A percentile compares a stretch with the other conserved stretches of the same genome.
Evolutionary conservation across 2,888 invertebrate genomes (phyloP).

Genomic region (Didymodactylos carnosus): DNA sequence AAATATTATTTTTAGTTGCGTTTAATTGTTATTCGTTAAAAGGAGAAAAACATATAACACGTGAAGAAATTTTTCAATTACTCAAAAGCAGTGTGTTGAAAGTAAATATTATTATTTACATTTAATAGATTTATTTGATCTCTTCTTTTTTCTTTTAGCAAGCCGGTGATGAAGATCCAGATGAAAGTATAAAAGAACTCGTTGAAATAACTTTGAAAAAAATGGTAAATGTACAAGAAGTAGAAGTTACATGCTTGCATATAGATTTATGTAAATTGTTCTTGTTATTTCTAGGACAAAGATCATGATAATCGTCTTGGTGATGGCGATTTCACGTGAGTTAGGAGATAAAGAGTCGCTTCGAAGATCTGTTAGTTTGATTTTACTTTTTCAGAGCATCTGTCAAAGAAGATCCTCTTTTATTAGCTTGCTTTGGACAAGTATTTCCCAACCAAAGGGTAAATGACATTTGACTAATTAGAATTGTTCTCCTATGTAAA

Average conservation of each 20-base stretch:
- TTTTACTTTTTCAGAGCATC: too few relatives aligned
- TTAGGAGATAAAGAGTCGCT: too few relatives aligned
- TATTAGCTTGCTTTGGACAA: not conserved
- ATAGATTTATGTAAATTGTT: constrained; percentile 18
- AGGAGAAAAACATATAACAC: constrained; percentile 55
- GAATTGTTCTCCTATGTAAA: not conserved
- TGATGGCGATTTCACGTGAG: constrained; percentile 47
- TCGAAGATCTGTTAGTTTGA: too few relatives aligned
- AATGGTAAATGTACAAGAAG: constrained; percentile 33
- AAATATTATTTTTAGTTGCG: constrained; percentile 21
- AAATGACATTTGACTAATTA: too few relatives aligned
- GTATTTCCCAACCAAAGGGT: not conserved
- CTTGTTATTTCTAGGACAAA: too few relatives aligned
- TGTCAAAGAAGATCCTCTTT: not conserved
- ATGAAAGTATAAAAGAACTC: constrained; percentile 61
- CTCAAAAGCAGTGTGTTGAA: constrained; percentile 40
- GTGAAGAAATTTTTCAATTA: constrained; percentile 61
- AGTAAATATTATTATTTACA: constrained; percentile 14
- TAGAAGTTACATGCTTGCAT: not conserved
- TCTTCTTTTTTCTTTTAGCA: constrained; percentile 20
- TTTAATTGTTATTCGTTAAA: constrained; percentile 56
- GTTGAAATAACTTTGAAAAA: constrained; percentile 50
- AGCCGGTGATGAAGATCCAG: constrained; percentile 55
- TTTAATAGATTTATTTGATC: not conserved
- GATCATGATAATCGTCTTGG: constrained; percentile 61